Conservation (phyloP, 92 coral and sea anemone genomes). For the Galaxea fascicularis region DNA sequence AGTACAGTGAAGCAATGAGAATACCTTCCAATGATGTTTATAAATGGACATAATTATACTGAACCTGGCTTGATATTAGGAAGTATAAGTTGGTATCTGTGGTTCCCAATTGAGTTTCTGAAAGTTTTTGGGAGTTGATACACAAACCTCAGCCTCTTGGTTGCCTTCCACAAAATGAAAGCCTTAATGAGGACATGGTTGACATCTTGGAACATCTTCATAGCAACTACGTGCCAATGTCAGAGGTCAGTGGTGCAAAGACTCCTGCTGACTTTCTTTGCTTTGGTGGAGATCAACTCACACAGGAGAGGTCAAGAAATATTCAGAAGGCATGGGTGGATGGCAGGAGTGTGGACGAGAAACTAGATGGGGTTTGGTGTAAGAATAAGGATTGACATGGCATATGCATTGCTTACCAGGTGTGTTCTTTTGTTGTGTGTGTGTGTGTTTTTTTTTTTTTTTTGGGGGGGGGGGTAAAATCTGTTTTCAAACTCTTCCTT, state of each 20-base stretch:
- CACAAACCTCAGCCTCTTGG: slow-evolving; percentile 17
- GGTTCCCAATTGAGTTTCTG: not conserved
- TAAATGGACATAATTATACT: not conserved
- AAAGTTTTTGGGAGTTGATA: not conserved
- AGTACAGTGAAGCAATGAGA: slow-evolving; percentile 31
- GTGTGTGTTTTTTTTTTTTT: not conserved
- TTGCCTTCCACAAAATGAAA: slow-evolving; percentile 38
- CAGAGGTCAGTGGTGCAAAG: slow-evolving; percentile 26
- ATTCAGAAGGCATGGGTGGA: slow-evolving; percentile 67
- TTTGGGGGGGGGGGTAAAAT: too few relatives aligned
- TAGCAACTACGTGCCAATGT: slow-evolving; percentile 58
- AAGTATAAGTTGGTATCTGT: slow-evolving; percentile 1
- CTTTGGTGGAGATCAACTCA: slow-evolving; percentile 76
- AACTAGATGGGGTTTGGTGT: slow-evolving; percentile 62
- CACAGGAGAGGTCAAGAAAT: slow-evolving; percentile 72
- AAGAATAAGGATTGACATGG: slow-evolving; percentile 83
- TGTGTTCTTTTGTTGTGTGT: slow-evolving; percentile 2
- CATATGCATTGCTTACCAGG: slow-evolving; percentile 73
- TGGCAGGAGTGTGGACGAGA: slow-evolving; percentile 38
- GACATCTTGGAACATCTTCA: slow-evolving; percentile 57
- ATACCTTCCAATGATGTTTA: slow-evolving; percentile 22
- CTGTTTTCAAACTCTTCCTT: too few relatives aligned
- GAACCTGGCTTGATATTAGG: not conserved
- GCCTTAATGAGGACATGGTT: slow-evolving; percentile 42
- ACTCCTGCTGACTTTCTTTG: slow-evolving; percentile 57